These are phyloP conservation scores for Neodontobutis hainanensis DNA, from an alignment of 2,113 vertebrate species.

Conservation along the genomic window DNA sequence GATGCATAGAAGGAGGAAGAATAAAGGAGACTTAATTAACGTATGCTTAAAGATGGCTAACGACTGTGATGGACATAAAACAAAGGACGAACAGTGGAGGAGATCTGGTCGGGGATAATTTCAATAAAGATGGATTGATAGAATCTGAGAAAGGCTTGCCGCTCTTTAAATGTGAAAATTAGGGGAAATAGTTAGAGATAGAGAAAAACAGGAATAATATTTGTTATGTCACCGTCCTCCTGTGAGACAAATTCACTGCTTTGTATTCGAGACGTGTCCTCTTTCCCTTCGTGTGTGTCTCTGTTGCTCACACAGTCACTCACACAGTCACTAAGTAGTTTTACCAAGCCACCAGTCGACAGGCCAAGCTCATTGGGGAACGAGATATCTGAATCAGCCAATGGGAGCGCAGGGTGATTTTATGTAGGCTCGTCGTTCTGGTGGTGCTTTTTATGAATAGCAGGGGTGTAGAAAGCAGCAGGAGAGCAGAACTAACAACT, in stretches of 20 bases:
- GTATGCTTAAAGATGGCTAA: slow-evolving; percentile 15
- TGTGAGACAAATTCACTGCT: slow-evolving; percentile 21
- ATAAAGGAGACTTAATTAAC: slow-evolving; percentile 21
- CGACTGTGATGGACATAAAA: slow-evolving; percentile 16
- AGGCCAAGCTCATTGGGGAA: slow-evolving; percentile 49
- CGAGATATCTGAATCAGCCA: slow-evolving; percentile 34
- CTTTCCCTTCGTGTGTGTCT: slow-evolving; percentile 21
- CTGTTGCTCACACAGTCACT: slow-evolving; percentile 26
- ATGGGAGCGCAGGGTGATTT: slow-evolving; percentile 41
- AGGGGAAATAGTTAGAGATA: slow-evolving; percentile 18
- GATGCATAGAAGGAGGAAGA: not conserved
- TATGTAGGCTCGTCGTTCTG: slow-evolving; percentile 22
- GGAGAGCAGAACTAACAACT: not conserved
- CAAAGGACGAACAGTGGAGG: not conserved
- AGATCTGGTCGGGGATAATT: slow-evolving; percentile 21
- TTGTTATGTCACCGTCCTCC: slow-evolving; percentile 12
- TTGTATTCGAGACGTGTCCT: slow-evolving; percentile 36
- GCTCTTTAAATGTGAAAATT: slow-evolving; percentile 34
- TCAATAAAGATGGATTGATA: slow-evolving; percentile 13
- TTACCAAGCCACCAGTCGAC: slow-evolving; percentile 35
- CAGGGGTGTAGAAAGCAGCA: slow-evolving; percentile 1
- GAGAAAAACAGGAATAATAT: slow-evolving; percentile 26
- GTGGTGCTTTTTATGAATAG: slow-evolving; percentile 19
- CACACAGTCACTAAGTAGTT: slow-evolving; percentile 65
- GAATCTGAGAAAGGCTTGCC: slow-evolving; percentile 18